Base-by-base conservation (phyloP, 2,113 vertebrate species). In the Rhinopomastus cyanomelas region DNA sequence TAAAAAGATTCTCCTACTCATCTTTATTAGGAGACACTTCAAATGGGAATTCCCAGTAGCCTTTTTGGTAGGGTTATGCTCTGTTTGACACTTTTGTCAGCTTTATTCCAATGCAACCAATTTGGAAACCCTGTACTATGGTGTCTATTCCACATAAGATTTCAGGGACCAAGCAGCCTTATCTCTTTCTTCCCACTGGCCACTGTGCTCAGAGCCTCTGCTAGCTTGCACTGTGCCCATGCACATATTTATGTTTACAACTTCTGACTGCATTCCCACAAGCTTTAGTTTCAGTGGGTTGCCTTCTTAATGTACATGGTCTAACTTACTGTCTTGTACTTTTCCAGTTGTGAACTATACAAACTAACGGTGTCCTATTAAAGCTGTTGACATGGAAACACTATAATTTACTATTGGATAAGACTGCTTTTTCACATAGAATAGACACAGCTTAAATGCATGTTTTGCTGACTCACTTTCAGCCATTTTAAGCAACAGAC, bases 351-450 rank as follows among this genome's bases (percentile, higher is more conserved):
- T 83, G 57, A 87, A 51, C 30, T 44, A 57, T 73, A 77, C 10
- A 57, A 93, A 80, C 34, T 8, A 27, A 48, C 0, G 8, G 29
- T 71, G 59, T 59, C 52, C 77, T 91, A 37, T 86, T 83, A 73
- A 71, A 88, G 77, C 69, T 74, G 88, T 93, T 94, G 94, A 93
- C 88, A 93, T 87, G 91, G 95, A 94, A 95, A 95, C 93, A 66
- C 69, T 57, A 37, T 66, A 88, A 87, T 69, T 75, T 81, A 62
- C 36, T 69, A 66, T 59, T 78, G 68, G 75, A 34, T 65, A 71
- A 79, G 26, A 74, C 39, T 77, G 57, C 52, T 84, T 81, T 68
- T 93, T 56, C 79, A 88, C 79, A 65, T 16, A 71, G 76, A 76
- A 67, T 25, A 96, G 67, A 74, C 68, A 88, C 59, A 71, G 81